Evolutionary conservation across 2,888 invertebrate genomes (phyloP).

Genomic region (Lycocerus yunnanus): DNA sequence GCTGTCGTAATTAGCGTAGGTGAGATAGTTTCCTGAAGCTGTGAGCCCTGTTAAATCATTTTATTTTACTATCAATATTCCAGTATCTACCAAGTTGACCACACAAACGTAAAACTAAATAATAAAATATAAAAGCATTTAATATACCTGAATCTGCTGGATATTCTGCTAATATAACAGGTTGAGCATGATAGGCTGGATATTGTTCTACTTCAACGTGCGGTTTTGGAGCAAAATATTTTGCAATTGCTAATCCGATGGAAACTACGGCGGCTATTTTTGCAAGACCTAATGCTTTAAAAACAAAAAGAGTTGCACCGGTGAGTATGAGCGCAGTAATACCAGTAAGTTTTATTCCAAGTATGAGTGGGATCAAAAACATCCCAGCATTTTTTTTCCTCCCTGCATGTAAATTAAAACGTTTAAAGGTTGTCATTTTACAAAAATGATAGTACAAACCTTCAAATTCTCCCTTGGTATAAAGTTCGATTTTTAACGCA

Average conservation of each 20-base stretch:
- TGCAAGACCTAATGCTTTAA: slow-evolving; percentile 72
- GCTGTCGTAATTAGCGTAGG: neutral
- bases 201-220: neutral
- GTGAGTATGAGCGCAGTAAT: slow-evolving; percentile 65
- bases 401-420: slow-evolving; percentile 40
- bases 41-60: neutral
- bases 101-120: too few relatives aligned
- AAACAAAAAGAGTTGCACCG: slow-evolving; percentile 64
- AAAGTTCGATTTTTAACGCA: slow-evolving; percentile 56
- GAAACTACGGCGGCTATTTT: slow-evolving; percentile 71
- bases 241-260: slow-evolving; percentile 55
- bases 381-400: slow-evolving; percentile 65
- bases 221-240: slow-evolving; percentile 34
- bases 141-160: neutral
- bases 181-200: neutral
- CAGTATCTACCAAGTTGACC: neutral
- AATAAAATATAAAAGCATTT: too few relatives aligned
- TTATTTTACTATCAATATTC: neutral
- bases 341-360: slow-evolving; percentile 72
- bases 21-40: neutral
- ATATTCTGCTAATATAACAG: neutral
- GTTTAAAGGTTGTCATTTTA: neutral
- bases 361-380: slow-evolving; percentile 66
- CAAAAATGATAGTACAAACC: slow-evolving; percentile 39
- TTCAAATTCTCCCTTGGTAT: slow-evolving; percentile 42